phyloP scores from a whole-genome alignment of 2,888 invertebrate species.

The Eutolmus rufibarbis region DNA sequence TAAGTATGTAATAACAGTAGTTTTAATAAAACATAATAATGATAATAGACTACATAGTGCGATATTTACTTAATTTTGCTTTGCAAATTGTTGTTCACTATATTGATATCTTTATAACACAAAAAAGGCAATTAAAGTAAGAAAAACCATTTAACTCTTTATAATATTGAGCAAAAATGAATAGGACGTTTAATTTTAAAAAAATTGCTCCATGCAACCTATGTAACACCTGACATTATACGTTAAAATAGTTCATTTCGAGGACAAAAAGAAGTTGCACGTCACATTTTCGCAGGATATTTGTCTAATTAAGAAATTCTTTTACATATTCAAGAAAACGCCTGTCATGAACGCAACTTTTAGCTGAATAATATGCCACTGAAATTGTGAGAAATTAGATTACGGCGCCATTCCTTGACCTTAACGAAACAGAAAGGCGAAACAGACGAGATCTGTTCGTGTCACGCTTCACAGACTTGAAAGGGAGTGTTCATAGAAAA shows the following conservation, averaged over 20 bases:
- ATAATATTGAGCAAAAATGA: too few relatives aligned
- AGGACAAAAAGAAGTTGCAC: background rate
- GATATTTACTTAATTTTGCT: too few relatives aligned
- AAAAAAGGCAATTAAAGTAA: too few relatives aligned
- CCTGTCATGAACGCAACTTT: background rate
- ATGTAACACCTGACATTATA: background rate
- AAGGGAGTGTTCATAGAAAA: background rate
- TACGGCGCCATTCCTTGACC: conserved; percentile 13
- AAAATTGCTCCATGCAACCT: too few relatives aligned
- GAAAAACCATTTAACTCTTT: too few relatives aligned
- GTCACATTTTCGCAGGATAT: background rate
- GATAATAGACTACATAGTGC: too few relatives aligned
- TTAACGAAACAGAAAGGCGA: conserved; percentile 1
- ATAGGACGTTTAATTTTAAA: too few relatives aligned
- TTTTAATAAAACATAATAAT: too few relatives aligned
- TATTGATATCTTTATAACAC: too few relatives aligned
- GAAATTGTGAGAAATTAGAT: background rate
- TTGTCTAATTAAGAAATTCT: background rate
- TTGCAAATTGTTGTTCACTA: too few relatives aligned
- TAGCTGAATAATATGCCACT: background rate
- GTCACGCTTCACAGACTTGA: conserved; percentile 9
- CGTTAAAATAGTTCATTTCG: background rate
- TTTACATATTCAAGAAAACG: background rate
- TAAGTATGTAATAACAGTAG: too few relatives aligned
- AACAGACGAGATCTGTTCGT: background rate